phyloP scores from a whole-genome alignment of 2,888 invertebrate genomes.

The Scaptomyza reducta region DNA sequence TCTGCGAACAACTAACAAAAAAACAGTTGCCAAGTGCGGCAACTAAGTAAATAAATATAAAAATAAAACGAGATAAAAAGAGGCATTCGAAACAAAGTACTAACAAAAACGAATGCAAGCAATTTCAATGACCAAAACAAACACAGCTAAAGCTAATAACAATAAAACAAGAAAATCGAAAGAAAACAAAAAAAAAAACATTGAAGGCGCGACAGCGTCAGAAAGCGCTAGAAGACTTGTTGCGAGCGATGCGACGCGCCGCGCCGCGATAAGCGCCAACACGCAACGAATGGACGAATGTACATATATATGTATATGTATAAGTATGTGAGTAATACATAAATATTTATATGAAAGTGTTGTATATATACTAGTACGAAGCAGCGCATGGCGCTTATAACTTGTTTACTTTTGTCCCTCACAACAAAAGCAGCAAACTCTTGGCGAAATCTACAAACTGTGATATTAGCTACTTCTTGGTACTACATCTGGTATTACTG shows the following conservation, averaged over 20 bases:
- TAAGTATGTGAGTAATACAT: constrained; percentile 12
- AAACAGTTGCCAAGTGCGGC: constrained; percentile 55
- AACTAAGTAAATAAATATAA: constrained; percentile 11
- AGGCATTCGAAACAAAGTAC: constrained; percentile 7
- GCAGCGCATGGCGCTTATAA: constrained; percentile 63
- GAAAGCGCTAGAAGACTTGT: constrained; percentile 59
- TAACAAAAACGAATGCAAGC: constrained; percentile 2
- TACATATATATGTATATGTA: constrained; percentile 19
- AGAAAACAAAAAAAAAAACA: constrained; percentile 4
- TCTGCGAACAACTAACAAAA: not conserved
- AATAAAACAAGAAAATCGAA: constrained; percentile 19
- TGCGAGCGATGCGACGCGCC: constrained; percentile 4
- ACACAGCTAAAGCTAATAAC: constrained; percentile 30
- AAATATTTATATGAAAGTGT: not conserved
- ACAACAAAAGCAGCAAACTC: not conserved
- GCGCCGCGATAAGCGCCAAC: constrained; percentile 37
- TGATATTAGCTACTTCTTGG: constrained; percentile 11
- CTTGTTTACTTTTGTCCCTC: constrained; percentile 48
- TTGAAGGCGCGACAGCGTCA: constrained; percentile 22
- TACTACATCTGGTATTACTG: not conserved
- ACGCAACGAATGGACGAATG: constrained; percentile 31
- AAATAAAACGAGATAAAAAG: not conserved
- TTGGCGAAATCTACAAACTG: constrained; percentile 28
- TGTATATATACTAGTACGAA: constrained; percentile 33
- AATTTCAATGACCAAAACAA: constrained; percentile 55